Conservation (phyloP, 1,140 invertebrate genomes). For the Platyura marginata region DNA sequence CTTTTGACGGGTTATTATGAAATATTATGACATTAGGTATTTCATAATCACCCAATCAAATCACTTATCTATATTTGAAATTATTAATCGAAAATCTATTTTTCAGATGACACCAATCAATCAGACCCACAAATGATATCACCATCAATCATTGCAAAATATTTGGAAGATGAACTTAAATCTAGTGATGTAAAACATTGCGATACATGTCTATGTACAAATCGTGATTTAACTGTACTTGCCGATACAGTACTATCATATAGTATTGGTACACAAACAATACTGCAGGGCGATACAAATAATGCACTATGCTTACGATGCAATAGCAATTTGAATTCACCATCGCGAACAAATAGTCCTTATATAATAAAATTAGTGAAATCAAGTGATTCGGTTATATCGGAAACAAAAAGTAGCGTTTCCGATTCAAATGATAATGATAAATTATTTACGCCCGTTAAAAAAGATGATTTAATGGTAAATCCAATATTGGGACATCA, state of each 20-base stretch:
- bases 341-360: slow-evolving; percentile 22
- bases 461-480: slow-evolving; percentile 25
- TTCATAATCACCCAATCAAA: too few species aligned
- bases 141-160: slow-evolving; percentile 82
- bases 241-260: slow-evolving; percentile 35
- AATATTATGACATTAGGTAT: too few species aligned
- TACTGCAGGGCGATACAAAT: slow-evolving; percentile 27
- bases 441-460: slow-evolving; percentile 19
- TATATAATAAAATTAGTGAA: slow-evolving; percentile 24
- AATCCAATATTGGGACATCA: slow-evolving; percentile 36
- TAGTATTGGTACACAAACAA: slow-evolving; percentile 38
- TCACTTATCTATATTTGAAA: too few species aligned
- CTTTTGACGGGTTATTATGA: too few species aligned
- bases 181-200: slow-evolving; percentile 60
- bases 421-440: slow-evolving; percentile 22
- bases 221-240: slow-evolving; percentile 34
- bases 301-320: slow-evolving; percentile 36
- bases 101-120: neutral
- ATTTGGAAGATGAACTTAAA: slow-evolving; percentile 67
- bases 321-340: slow-evolving; percentile 23
- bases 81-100: too few species aligned
- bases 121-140: slow-evolving; percentile 59
- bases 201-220: slow-evolving; percentile 55
- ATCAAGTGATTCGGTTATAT: slow-evolving; percentile 23
- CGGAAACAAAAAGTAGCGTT: slow-evolving; percentile 23